Base-by-base conservation (phyloP, 2,113 vertebrate genomes). In the Rhombomys opimus region DNA sequence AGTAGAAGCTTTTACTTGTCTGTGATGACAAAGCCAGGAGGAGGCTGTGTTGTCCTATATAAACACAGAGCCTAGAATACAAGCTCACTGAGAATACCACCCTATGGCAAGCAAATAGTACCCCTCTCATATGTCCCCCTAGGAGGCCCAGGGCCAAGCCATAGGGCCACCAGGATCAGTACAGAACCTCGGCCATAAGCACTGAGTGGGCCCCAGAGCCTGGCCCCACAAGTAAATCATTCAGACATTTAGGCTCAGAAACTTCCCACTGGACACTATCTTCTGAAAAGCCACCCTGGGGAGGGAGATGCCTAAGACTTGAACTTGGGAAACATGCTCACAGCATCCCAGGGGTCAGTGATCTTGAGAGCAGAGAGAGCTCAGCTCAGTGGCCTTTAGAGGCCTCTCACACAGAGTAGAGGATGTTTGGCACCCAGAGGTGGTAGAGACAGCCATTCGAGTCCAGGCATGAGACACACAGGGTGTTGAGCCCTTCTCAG, bases 121-220 rank as follows among this genome's bases (percentile, higher is more conserved):
- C 30, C 23, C 15, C 27, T 72, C 41, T 68, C 72, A 30, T 6
- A 22, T 0, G 0, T 65, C 76, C 76, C 81, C 65, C n/a, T 41
- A 27, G 2, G 2, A 20, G 23, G 3, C 10, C 18, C 22, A 89
- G 41, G 23, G 54, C 15, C 35, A 67, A 0, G 23, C 2, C 38
- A n/a, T 11, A 0, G 1, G 38, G 17, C 30, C 54, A 18, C 17
- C 20, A 91, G 35, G 30, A 22, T 27, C 7, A 0, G 22, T 7
- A 0, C 0, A 57, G 54, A 73, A 17, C 11, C 32, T 46, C 1
- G 0, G 88, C 46, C 46, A 68, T 2, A 89, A 41, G 2, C 59
- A 38, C n/a, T 63, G 57, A 84, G 41, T 63, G 23, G 57, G 13
- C 57, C 13, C 72, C 12, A n/a, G 8, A 17, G 12, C 59, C n/a